Conservation (phyloP, 2,797 vertebrate species). For the Anguilla marmorata region DNA sequence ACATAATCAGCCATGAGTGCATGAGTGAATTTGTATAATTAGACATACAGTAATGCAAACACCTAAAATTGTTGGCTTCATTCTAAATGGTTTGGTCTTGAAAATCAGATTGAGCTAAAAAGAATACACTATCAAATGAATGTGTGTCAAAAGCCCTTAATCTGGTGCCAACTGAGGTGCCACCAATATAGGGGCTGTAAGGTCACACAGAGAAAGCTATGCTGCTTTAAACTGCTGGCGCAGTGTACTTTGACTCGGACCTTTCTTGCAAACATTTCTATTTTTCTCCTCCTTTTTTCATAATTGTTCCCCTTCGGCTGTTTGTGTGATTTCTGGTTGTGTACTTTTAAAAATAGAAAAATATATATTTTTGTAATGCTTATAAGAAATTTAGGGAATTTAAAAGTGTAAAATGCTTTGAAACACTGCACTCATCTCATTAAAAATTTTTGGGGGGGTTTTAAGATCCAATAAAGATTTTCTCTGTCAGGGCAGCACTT, state of each 20-base stretch:
- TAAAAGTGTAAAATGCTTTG: background rate
- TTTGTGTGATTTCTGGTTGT: background rate
- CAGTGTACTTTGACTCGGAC: background rate
- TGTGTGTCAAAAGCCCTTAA: background rate
- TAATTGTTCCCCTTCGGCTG: background rate
- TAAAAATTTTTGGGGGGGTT: background rate
- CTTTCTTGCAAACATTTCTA: background rate
- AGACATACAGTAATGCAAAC: background rate
- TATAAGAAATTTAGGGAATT: background rate
- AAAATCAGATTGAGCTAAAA: background rate
- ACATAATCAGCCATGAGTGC: background rate
- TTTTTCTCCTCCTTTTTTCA: background rate
- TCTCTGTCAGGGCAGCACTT: background rate
- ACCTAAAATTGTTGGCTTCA: background rate
- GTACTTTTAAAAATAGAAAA: background rate
- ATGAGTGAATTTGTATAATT: background rate
- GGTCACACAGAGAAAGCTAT: background rate
- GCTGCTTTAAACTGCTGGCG: background rate
- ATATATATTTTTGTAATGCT: background rate
- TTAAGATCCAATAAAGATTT: background rate
- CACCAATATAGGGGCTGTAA: background rate
- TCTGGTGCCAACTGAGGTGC: background rate
- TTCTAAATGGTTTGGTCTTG: background rate
- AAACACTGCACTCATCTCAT: no score
- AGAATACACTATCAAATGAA: background rate